Evolutionary conservation across 2,113 vertebrate genomes (phyloP).

Genomic region (Cygnus atratus): DNA sequence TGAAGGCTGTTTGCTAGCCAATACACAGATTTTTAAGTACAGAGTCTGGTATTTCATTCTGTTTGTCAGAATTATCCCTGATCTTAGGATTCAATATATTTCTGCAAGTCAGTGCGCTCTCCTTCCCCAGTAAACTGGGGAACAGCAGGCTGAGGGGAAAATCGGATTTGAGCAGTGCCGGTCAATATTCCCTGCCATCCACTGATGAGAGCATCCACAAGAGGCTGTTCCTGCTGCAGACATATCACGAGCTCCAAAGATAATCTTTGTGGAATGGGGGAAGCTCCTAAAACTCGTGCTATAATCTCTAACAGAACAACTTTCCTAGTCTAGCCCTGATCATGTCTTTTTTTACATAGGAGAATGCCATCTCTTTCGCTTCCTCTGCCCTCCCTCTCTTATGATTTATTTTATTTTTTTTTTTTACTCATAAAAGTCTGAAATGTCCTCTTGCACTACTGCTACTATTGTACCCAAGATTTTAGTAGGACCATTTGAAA

Average conservation of each 20-base stretch:
- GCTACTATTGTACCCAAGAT: slow-evolving; percentile 12
- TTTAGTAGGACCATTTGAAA: slow-evolving; percentile 60
- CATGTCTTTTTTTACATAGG: background rate
- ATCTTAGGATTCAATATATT: background rate
- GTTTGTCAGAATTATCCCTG: background rate
- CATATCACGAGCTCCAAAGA: background rate
- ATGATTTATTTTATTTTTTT: background rate
- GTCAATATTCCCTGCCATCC: background rate
- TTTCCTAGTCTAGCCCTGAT: background rate
- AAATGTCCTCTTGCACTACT: slow-evolving; percentile 33
- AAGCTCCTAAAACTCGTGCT: background rate
- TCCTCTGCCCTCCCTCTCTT: background rate
- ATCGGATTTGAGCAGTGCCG: background rate
- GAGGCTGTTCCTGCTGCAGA: background rate
- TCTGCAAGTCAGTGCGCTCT: background rate
- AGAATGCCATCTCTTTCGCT: background rate
- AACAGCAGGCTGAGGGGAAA: background rate
- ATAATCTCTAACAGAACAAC: background rate
- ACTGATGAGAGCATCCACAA: background rate
- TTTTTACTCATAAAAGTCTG: background rate
- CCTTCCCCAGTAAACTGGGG: background rate
- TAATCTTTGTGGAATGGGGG: background rate
- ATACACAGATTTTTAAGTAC: background rate
- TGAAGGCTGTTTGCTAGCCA: background rate
- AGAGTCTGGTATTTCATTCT: background rate